Conservation (phyloP, 2,888 invertebrate genomes). For the Eucriotettix oculatus region DNA sequence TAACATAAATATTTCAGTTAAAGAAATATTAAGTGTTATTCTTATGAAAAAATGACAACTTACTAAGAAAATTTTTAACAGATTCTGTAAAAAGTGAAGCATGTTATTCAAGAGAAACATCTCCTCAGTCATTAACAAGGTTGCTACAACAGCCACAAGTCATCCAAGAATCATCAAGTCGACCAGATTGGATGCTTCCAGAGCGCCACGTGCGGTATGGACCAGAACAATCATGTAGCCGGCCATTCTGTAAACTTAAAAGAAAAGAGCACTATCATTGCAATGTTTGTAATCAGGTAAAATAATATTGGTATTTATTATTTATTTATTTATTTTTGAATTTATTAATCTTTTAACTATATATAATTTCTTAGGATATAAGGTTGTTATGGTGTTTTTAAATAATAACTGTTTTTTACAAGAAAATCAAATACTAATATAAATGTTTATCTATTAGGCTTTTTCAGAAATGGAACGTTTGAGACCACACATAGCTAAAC, state of each 20-base stretch:
- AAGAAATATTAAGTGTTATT: no score
- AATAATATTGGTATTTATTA: not conserved
- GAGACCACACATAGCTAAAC: conserved; percentile 52
- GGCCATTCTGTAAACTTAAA: conserved; percentile 67
- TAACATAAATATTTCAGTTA: no score
- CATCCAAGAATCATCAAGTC: conserved; percentile 3
- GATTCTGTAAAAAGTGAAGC: conserved; percentile 7
- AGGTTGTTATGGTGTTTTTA: not conserved
- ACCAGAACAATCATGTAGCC: conserved; percentile 48
- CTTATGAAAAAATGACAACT: no score
- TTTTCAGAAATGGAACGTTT: conserved; percentile 55
- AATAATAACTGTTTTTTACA: not conserved
- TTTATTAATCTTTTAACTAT: not conserved
- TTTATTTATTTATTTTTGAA: not conserved
- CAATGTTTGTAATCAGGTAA: conserved; percentile 56
- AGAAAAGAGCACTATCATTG: conserved; percentile 65
- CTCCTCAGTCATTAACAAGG: conserved; percentile 5
- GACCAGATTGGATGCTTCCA: conserved; percentile 22
- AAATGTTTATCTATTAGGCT: conserved; percentile 26
- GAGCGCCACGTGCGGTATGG: conserved; percentile 37
- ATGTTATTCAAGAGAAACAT: not conserved
- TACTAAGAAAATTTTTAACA: not conserved
- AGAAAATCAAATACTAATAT: not conserved
- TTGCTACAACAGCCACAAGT: conserved; percentile 7
- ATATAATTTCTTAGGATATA: not conserved